These are phyloP conservation scores for Formica aserva DNA, from an alignment of 2,888 invertebrate genomes.

Conservation along the genomic window DNA sequence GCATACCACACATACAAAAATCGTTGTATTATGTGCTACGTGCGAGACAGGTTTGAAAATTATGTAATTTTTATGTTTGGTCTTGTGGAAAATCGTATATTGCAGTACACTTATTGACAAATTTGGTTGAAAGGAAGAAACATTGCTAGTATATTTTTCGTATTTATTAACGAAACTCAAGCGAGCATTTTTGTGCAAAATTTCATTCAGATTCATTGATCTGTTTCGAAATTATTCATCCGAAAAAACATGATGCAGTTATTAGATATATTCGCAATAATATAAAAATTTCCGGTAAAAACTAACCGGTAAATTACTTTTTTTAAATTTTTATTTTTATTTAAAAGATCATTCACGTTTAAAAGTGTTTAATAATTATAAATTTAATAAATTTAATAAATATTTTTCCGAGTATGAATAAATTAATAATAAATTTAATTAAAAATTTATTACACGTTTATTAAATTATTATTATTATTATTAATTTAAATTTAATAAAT, in stretches of 20 bases:
- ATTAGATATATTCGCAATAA: not conserved
- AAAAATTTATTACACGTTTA: not conserved
- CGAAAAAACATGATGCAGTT: not conserved
- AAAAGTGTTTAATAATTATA: not conserved
- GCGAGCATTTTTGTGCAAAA: not conserved
- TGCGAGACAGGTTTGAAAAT: not conserved
- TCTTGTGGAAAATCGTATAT: not conserved
- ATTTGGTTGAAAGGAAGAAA: not conserved
- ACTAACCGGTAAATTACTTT: no score
- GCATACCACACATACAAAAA: not conserved
- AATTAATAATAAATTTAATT: not conserved
- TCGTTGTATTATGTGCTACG: not conserved
- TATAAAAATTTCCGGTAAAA: no score
- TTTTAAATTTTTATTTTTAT: no score
- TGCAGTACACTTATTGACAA: not conserved
- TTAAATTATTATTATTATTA: not conserved
- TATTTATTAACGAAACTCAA: not conserved
- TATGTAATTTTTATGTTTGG: not conserved
- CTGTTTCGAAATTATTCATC: not conserved
- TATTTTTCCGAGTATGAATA: not conserved
- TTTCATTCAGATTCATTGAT: not conserved
- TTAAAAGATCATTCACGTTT: not conserved
- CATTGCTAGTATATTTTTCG: not conserved
- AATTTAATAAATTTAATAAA: not conserved
- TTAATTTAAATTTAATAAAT: not conserved